Evolutionary conservation across 2,888 invertebrate genomes (phyloP).

Genomic region (Conops quadrifasciatus): DNA sequence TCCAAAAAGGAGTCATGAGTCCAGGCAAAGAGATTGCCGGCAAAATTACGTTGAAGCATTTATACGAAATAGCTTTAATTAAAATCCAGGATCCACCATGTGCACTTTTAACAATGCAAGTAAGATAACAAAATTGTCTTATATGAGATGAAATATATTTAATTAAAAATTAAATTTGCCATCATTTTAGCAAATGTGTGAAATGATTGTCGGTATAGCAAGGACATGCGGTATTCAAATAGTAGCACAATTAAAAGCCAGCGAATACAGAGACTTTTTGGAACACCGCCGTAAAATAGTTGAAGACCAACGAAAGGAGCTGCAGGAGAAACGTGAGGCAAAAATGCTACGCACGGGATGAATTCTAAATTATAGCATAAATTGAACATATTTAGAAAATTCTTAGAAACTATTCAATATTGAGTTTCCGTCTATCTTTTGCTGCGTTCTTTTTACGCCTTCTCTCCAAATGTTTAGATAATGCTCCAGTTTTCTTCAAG

Average conservation of each 20-base stretch:
- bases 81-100: conserved; percentile 85
- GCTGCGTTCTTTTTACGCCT: conserved; percentile 76
- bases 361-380: conserved; percentile 26
- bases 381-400: conserved; percentile 14
- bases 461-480: conserved; percentile 83
- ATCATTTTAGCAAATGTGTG: conserved; percentile 75
- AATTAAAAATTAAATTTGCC: not conserved
- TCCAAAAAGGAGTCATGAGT: conserved; percentile 80
- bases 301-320: conserved; percentile 76
- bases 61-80: conserved; percentile 98
- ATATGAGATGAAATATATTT: not conserved
- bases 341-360: conserved; percentile 86
- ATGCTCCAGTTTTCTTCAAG: conserved; percentile 78
- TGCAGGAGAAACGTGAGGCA: conserved; percentile 87
- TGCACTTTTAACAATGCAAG: conserved; percentile 61
- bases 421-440: conserved; percentile 63
- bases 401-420: conserved; percentile 54
- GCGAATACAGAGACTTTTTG: conserved; percentile 84
- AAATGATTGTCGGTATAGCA: conserved; percentile 80
- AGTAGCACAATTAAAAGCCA: conserved; percentile 77
- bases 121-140: conserved; percentile 37
- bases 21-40: conserved; percentile 82
- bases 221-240: conserved; percentile 86
- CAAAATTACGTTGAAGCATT: conserved; percentile 90
- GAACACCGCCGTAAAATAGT: conserved; percentile 76